These are phyloP conservation scores for Melanotus villosus DNA, from an alignment of 2,888 invertebrate species.

Conservation along the genomic window DNA sequence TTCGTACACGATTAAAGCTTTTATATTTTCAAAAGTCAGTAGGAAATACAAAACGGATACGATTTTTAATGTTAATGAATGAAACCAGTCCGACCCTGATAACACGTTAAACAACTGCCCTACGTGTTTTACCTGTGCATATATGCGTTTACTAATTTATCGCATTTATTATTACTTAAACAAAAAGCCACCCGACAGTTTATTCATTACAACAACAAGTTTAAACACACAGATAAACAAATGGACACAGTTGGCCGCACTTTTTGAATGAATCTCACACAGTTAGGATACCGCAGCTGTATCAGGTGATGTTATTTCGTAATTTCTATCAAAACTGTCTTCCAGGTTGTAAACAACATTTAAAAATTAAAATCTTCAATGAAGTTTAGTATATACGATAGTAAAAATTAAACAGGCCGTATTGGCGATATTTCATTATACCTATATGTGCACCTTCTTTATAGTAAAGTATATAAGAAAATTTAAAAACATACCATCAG, in stretches of 20 bases:
- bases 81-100: constrained; percentile 5
- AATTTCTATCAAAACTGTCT: constrained; percentile 44
- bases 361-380: constrained; percentile 46
- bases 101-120: background rate
- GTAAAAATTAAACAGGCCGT: background rate
- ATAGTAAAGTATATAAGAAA: constrained; percentile 1
- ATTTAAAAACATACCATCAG: constrained; percentile 57
- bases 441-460: background rate
- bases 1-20: too few relatives aligned
- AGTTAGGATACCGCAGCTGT: constrained; percentile 2
- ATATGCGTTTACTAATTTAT: background rate
- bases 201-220: too few relatives aligned
- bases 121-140: background rate
- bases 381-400: constrained; percentile 22
- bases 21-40: too few relatives aligned
- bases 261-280: background rate
- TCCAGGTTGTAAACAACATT: constrained; percentile 49
- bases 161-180: too few relatives aligned
- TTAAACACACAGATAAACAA: background rate
- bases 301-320: constrained; percentile 46
- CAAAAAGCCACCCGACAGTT: too few relatives aligned
- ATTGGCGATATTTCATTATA: background rate
- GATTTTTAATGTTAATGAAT: background rate
- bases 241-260: background rate
- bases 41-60: background rate